Evolutionary conservation across 2,113 vertebrate genomes (phyloP), one percentile per base, ranked within the genome.

Genomic region (Polyodon spathula): DNA sequence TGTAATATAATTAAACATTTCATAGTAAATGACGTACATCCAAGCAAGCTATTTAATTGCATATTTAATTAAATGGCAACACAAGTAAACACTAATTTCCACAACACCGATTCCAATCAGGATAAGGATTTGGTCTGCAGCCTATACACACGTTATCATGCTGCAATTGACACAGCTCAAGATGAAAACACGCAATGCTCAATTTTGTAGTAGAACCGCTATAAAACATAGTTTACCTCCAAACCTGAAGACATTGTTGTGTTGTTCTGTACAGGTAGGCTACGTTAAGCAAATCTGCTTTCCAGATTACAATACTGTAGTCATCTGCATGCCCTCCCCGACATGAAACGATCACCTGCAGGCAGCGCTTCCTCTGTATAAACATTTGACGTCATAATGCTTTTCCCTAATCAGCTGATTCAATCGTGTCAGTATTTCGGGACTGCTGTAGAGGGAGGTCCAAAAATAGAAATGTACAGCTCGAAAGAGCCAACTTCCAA

Each of bases 351-450:
- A 40, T 48, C 52, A 59, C 54, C 48, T 63, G 39, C n/a, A 65
- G 61, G 61, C 62, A 44, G 71, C 73, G n/a, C 60, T 61, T 46
- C 51, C 59, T 55, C 60, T 39, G 61, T 65, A 76, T 82, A 81
- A 52, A 69, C 67, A n/a, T 61, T 64, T 75, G 69, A 84, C 84
- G 83, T 88, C 82, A 85, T 65, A 84, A 82, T 77, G 79, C 79
- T 58, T 74, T 79, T 82, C 73, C 72, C 64, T 62, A 53, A 40
- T 83, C 81, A 86, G 84, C 82, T 69, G 77, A 78, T n/a, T n/a
- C n/a, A n/a, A n/a, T n/a, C n/a, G n/a, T n/a, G n/a, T n/a, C n/a
- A n/a, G n/a, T n/a, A n/a, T n/a, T n/a, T n/a, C n/a, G n/a, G n/a
- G n/a, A n/a, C n/a, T n/a, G n/a, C n/a, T n/a, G n/a, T n/a, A n/a